Evolutionary conservation across 2,113 vertebrate genomes (phyloP).

Genomic region (Heterotilapia buettikoferi): DNA sequence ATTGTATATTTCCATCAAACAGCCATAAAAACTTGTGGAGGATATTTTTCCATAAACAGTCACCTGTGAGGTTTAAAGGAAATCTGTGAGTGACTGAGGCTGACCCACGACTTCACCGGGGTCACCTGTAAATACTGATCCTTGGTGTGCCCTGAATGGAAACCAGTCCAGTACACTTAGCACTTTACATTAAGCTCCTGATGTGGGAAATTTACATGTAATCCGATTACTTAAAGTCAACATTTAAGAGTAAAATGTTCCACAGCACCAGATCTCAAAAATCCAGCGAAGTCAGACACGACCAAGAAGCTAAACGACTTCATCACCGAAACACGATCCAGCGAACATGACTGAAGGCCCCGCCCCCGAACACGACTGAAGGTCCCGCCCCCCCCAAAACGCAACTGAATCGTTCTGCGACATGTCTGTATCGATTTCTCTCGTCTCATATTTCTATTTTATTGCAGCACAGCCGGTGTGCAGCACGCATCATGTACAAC

Average conservation of each 20-base stretch:
- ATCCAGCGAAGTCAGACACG: neutral
- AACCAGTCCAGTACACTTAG: too few species aligned
- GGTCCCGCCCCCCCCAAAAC: neutral
- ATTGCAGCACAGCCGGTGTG: accelerated
- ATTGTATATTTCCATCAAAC: too few species aligned
- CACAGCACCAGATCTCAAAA: neutral
- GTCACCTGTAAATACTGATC: too few species aligned
- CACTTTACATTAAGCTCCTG: neutral
- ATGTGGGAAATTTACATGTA: neutral
- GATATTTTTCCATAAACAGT: neutral
- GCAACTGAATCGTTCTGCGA: neutral
- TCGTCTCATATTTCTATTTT: neutral
- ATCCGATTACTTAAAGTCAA: neutral
- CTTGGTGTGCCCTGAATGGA: too few species aligned
- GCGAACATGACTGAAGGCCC: too few species aligned
- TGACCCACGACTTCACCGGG: too few species aligned
- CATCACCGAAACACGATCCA: neutral
- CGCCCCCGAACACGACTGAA: too few species aligned
- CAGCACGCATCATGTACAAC: neutral
- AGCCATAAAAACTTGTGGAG: too few species aligned
- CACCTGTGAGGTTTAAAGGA: too few species aligned
- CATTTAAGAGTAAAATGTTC: neutral
- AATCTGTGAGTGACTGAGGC: too few species aligned
- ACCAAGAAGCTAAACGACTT: neutral
- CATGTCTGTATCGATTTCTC: neutral